Percentiles rank a stretch among this genome's conserved stretches.
phyloP scores from a whole-genome alignment of 2,888 invertebrate genomes.

The Oeneis ivallda region DNA sequence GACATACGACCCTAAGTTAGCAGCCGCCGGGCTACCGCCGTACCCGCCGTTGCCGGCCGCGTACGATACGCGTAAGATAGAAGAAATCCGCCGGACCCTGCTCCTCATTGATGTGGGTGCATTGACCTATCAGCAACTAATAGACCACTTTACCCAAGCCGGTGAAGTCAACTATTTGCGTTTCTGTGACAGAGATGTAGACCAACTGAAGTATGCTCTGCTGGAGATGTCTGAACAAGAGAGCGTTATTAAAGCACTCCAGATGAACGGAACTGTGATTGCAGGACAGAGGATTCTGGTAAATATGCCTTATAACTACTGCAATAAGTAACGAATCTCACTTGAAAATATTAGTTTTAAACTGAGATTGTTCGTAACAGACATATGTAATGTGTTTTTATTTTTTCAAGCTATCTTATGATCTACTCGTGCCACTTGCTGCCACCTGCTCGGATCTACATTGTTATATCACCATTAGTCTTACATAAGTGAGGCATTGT shows the following conservation, averaged over 20 bases:
- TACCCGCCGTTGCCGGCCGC: slow-evolving; percentile 96
- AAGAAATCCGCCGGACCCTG: slow-evolving; percentile 97
- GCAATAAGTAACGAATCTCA: neutral
- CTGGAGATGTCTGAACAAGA: slow-evolving; percentile 97
- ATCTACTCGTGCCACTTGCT: slow-evolving; percentile 17
- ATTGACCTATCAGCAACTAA: slow-evolving; percentile 90
- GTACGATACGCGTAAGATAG: slow-evolving; percentile 93
- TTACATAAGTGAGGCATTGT: slow-evolving; percentile 8
- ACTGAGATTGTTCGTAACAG: slow-evolving; percentile 16
- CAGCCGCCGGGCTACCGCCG: slow-evolving; percentile 89
- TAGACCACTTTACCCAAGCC: slow-evolving; percentile 92
- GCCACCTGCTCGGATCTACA: slow-evolving; percentile 6
- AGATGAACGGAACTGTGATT: slow-evolving; percentile 90
- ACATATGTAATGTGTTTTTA: slow-evolving; percentile 24
- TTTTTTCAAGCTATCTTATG: slow-evolving; percentile 24
- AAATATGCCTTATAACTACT: slow-evolving; percentile 26
- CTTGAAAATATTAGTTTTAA: slow-evolving; percentile 11
- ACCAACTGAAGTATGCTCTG: slow-evolving; percentile 90
- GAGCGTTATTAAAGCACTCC: slow-evolving; percentile 91
- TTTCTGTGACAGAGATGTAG: slow-evolving; percentile 91
- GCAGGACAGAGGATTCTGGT: slow-evolving; percentile 85
- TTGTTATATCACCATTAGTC: slow-evolving; percentile 12
- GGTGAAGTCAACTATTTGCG: slow-evolving; percentile 98
- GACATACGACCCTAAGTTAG: slow-evolving; percentile 94
- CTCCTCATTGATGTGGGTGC: slow-evolving; percentile 91